A percentile compares a stretch with the other conserved stretches of the same genome.
phyloP scores from a whole-genome alignment of 2,797 vertebrate species.

The Sebastes minor region DNA sequence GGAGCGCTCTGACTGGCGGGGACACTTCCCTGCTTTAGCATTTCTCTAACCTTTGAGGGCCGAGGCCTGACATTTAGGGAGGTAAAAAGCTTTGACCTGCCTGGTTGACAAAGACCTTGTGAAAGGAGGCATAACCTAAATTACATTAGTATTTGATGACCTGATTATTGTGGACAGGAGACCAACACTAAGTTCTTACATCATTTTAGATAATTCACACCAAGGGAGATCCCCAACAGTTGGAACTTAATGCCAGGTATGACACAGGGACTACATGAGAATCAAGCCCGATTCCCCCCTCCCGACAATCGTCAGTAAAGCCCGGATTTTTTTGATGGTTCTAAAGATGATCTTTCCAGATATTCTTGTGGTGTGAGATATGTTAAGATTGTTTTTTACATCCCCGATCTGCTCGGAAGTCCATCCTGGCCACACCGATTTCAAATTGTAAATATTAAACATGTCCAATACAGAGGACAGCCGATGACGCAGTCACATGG shows the following conservation, averaged over 20 bases:
- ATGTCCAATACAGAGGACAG: too few relatives aligned
- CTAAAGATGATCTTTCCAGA: too few relatives aligned
- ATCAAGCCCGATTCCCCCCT: too few relatives aligned
- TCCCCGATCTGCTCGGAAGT: too few relatives aligned
- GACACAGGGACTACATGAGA: too few relatives aligned
- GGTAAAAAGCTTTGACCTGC: constrained; percentile 4
- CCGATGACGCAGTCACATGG: too few relatives aligned
- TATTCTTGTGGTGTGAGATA: too few relatives aligned
- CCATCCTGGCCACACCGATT: too few relatives aligned
- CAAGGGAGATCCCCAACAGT: not conserved
- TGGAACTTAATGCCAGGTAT: not conserved
- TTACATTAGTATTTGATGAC: constrained; percentile 8
- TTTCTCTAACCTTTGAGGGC: constrained; percentile 26
- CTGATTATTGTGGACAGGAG: constrained; percentile 6
- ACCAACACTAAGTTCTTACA: not conserved
- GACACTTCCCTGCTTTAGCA: constrained; percentile 3
- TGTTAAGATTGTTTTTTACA: too few relatives aligned
- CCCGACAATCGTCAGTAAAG: too few relatives aligned
- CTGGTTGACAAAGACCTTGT: constrained; percentile 2
- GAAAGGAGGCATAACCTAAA: constrained; percentile 6
- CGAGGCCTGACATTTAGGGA: constrained; percentile 9
- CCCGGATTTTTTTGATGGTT: too few relatives aligned
- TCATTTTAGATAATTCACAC: not conserved
- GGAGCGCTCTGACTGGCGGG: constrained; percentile 23
- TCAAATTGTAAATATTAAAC: too few relatives aligned